Percentiles rank a stretch among this genome's conserved stretches.
phyloP scores from a whole-genome alignment of 2,113 vertebrate species.

The Clarias macrocephalus region DNA sequence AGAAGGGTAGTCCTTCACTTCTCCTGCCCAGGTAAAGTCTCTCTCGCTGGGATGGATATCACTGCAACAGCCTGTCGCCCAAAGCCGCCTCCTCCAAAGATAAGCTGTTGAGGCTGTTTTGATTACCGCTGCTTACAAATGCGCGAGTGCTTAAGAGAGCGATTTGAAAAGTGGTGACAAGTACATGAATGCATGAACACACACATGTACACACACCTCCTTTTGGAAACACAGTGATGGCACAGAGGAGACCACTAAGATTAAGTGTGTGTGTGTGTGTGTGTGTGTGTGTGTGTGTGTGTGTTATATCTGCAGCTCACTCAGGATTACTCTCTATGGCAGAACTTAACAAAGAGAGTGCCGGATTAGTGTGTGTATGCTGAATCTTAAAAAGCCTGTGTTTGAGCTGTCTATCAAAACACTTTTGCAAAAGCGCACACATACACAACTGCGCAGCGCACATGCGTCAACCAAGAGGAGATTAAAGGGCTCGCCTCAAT shows the following conservation, averaged over 20 bases:
- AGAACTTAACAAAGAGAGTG: conserved; percentile 50
- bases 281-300: conserved; percentile 33
- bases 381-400: conserved; percentile 48
- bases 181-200: conserved; percentile 20
- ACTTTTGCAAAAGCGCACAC: conserved; percentile 58
- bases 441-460: conserved; percentile 6
- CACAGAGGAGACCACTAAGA: conserved; percentile 30
- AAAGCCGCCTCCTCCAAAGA: conserved; percentile 62
- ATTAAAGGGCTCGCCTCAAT: conserved; percentile 52
- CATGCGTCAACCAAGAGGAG: conserved; percentile 35
- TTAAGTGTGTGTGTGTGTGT: conserved; percentile 35
- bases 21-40: conserved; percentile 46
- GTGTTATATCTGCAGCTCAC: conserved; percentile 34
- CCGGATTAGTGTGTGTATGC: conserved; percentile 52
- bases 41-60: conserved; percentile 40
- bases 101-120: conserved; percentile 39
- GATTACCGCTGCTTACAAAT: conserved; percentile 37
- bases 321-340: conserved; percentile 44
- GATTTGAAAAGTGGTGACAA: conserved; percentile 34
- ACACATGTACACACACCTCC: conserved; percentile 15
- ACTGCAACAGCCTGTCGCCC: conserved; percentile 61
- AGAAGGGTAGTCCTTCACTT: conserved; percentile 30
- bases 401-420: conserved; percentile 51
- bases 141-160: conserved; percentile 22
- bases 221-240: conserved; percentile 24